Base-by-base conservation (phyloP, 2,113 vertebrate genomes). In the Girardinichthys multiradiatus region DNA sequence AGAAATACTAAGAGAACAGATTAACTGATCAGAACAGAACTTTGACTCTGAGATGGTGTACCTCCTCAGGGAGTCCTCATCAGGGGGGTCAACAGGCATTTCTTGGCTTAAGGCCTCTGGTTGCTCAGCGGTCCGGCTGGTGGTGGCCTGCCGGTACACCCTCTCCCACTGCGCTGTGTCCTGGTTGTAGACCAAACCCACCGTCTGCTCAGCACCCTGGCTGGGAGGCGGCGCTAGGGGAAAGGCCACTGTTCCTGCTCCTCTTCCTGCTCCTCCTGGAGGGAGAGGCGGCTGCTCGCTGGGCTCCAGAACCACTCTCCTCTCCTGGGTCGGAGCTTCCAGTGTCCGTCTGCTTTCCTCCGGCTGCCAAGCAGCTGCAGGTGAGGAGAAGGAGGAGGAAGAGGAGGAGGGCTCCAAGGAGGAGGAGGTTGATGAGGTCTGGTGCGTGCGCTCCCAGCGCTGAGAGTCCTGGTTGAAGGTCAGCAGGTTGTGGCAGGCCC, bases 41-140 rank as follows among this genome's bases (percentile, higher is more conserved):
- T 42, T 42, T 42, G 7, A 51, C 21, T 21, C 48, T 54, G 62
- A 15, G 5, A 15, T 13, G 12, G 0, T 9, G 85, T 95, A 99
- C 98, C 98, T 98, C 90, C 98, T 95, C 64, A 99, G 95, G 3
- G 97, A 98, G 93, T 99, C 97, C 90, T 99, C 98, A 58, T 98
- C 98, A 2, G 98, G 95, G 79, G 95, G 97, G 86, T 99, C 97
- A 85, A 97, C 98, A 91, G 97, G 95, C 95, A 98, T 96, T 92
- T 99, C 98, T 92, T 97, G 97, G 95, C 95, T 97, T 97, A 99
- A 97, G 97, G 97, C 96, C 92, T 99, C 97, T 90, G 97, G 95
- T 88, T 96, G 92, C 90, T 90, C 89, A 82, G 95, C 92, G 70
- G 95, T 80, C 82, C 96, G 94, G 87, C 94, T 94, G 72, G 95